These are phyloP conservation scores for Cepphus grylle DNA, from an alignment of 2,113 vertebrate species.

Conservation along the genomic window DNA sequence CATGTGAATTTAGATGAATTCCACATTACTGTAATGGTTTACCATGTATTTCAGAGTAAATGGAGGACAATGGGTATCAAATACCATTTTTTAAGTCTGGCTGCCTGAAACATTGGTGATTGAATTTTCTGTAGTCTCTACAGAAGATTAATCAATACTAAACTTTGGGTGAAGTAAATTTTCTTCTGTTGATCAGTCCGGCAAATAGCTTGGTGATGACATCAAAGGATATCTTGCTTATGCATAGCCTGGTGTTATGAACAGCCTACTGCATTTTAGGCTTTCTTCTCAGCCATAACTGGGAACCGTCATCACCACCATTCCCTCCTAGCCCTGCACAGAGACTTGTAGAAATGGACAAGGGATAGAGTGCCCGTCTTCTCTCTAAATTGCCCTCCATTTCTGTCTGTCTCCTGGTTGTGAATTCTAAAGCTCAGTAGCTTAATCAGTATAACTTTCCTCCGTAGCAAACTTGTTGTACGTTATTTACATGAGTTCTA, in stretches of 20 bases:
- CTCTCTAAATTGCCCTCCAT: background rate
- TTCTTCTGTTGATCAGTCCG: background rate
- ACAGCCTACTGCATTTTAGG: background rate
- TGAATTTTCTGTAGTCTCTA: background rate
- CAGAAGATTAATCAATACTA: background rate
- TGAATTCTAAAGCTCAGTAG: background rate
- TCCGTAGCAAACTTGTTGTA: background rate
- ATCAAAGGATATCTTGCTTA: background rate
- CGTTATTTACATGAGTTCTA: fast-evolving
- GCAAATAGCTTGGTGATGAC: background rate
- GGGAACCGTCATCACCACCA: background rate
- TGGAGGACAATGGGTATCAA: background rate
- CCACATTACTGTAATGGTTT: background rate
- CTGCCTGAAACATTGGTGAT: background rate
- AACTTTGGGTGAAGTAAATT: background rate
- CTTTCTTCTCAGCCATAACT: background rate
- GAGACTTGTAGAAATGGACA: background rate
- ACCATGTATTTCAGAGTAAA: background rate
- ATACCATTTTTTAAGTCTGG: background rate
- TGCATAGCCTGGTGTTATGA: background rate
- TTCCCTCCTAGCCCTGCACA: background rate
- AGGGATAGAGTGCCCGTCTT: background rate
- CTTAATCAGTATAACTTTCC: background rate
- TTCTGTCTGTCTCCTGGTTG: background rate
- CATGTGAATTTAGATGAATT: background rate